These are phyloP conservation scores for Lota lota DNA, from an alignment of 2,113 vertebrate species.

Conservation along the genomic window DNA sequence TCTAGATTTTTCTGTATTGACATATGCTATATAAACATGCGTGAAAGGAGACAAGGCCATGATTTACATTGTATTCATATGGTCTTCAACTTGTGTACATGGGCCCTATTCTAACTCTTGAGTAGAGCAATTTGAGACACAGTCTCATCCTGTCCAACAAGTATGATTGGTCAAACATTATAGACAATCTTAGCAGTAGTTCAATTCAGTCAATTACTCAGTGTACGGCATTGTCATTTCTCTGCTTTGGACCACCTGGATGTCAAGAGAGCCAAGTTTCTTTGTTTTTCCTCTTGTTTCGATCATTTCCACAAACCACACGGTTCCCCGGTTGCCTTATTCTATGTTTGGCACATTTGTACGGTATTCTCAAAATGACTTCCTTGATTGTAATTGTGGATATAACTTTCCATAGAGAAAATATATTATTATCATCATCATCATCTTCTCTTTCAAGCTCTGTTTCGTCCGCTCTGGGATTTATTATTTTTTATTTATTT, in stretches of 20 bases:
- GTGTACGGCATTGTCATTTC: neutral
- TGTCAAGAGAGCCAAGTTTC: neutral
- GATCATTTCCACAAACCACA: neutral
- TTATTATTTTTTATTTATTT: too few relatives aligned
- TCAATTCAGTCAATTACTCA: slow-evolving; percentile 14
- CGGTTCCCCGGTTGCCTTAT: neutral
- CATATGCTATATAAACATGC: too few relatives aligned
- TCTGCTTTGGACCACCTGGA: slow-evolving; percentile 6
- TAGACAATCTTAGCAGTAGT: neutral
- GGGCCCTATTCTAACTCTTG: too few relatives aligned
- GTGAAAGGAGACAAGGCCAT: too few relatives aligned
- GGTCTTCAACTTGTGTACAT: too few relatives aligned
- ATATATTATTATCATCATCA: slow-evolving; percentile 26
- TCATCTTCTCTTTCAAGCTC: slow-evolving; percentile 22
- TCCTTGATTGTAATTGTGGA: slow-evolving; percentile 34
- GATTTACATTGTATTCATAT: too few relatives aligned
- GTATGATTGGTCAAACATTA: neutral
- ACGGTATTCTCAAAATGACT: slow-evolving; percentile 9
- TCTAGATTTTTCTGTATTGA: too few relatives aligned
- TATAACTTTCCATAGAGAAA: slow-evolving; percentile 24
- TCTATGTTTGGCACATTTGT: slow-evolving; percentile 12
- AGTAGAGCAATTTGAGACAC: too few relatives aligned
- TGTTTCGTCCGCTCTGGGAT: slow-evolving; percentile 26
- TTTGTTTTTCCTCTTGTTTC: neutral
- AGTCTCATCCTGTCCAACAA: slow-evolving; percentile 5